Percentiles rank a stretch among this genome's conserved stretches.
These are phyloP conservation scores for Agrilus mali DNA, from an alignment of 2,888 invertebrate species.

Conservation along the genomic window DNA sequence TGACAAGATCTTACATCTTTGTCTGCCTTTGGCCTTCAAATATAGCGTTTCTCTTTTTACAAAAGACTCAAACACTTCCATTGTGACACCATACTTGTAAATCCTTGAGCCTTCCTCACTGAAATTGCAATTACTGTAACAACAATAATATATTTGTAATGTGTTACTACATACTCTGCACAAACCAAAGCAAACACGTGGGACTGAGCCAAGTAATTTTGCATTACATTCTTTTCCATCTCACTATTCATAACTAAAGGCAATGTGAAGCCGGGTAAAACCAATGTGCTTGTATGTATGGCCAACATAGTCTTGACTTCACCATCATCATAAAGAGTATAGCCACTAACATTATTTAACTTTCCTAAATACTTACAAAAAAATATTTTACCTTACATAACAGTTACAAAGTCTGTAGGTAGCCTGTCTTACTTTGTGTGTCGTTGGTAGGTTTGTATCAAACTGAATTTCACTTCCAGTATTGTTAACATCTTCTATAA, in stretches of 20 bases:
- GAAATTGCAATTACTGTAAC: not conserved
- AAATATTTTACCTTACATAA: conserved; percentile 8
- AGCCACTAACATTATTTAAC: conserved; percentile 29
- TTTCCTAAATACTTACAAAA: conserved; percentile 28
- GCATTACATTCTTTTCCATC: conserved; percentile 43
- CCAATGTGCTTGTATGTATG: conserved; percentile 37
- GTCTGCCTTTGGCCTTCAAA: conserved; percentile 62
- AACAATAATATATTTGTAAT: not conserved
- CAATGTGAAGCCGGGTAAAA: conserved; percentile 70
- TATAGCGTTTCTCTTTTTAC: conserved; percentile 40
- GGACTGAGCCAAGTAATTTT: conserved; percentile 42
- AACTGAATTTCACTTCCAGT: conserved; percentile 19
- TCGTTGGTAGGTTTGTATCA: conserved; percentile 30
- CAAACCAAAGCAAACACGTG: conserved; percentile 53
- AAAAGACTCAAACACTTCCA: conserved; percentile 55
- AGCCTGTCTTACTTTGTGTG: conserved; percentile 24
- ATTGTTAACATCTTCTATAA: conserved; percentile 15
- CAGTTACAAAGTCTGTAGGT: not conserved
- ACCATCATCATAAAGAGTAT: conserved; percentile 31
- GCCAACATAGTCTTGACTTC: conserved; percentile 26
- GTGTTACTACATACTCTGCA: conserved; percentile 27
- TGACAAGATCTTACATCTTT: conserved; percentile 52
- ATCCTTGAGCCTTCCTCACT: conserved; percentile 15
- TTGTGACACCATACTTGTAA: conserved; percentile 44
- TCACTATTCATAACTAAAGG: conserved; percentile 48